Evolutionary conservation across 2,888 invertebrate species (phyloP).

Genomic region (Caenorhabditis sp.): DNA sequence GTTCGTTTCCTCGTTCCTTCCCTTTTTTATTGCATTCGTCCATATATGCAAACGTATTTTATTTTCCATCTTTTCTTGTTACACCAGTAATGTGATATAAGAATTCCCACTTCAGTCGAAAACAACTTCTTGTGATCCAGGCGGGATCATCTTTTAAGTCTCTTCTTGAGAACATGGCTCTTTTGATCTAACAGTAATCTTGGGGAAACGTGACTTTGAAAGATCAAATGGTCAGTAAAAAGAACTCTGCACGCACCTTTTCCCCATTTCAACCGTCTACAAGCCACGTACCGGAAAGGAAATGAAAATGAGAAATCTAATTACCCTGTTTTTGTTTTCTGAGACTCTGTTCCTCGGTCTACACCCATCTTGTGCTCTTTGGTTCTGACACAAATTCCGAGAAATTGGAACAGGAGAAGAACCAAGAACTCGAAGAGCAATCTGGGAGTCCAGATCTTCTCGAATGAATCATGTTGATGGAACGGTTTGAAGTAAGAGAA

Average conservation of each 20-base stretch:
- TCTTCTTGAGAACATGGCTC: neutral
- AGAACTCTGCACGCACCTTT: no score
- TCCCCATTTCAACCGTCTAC: no score
- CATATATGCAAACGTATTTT: neutral
- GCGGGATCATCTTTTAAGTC: neutral
- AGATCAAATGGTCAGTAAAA: no score
- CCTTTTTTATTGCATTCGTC: neutral
- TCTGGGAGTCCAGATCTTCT: no score
- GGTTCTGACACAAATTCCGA: neutral
- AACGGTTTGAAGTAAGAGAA: no score
- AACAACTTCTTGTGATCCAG: neutral
- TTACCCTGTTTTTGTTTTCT: slow-evolving; percentile 14
- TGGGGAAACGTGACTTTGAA: no score
- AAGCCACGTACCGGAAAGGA: no score
- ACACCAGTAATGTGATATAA: slow-evolving; percentile 7
- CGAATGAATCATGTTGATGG: slow-evolving; percentile 6
- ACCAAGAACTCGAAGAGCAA: neutral
- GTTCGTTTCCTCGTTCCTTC: neutral
- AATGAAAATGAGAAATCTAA: slow-evolving; percentile 7
- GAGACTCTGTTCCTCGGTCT: no score
- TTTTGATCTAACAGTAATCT: no score
- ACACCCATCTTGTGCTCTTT: slow-evolving; percentile 11
- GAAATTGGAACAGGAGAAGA: neutral
- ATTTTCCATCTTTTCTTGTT: neutral
- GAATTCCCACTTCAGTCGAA: neutral